phyloP scores from a whole-genome alignment of 2,113 vertebrate genomes.

The Cygnus buccinator region DNA sequence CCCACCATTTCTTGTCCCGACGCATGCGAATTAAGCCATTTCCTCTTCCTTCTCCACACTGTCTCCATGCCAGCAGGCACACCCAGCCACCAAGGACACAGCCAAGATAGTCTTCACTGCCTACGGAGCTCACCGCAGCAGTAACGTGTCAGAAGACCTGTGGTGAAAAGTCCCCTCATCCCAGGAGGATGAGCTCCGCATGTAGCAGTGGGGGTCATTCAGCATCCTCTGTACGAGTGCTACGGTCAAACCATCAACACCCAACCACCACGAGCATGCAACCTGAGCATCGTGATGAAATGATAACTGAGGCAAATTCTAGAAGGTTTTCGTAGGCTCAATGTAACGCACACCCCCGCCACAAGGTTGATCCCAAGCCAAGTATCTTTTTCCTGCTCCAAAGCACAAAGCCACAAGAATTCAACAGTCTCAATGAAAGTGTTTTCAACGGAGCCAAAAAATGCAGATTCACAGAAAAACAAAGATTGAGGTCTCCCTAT shows the following conservation, averaged over 20 bases:
- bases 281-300: not conserved
- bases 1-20: not conserved
- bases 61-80: not conserved
- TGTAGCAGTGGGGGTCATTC: too few relatives aligned
- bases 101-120: not conserved
- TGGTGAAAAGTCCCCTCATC: not conserved
- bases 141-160: not conserved
- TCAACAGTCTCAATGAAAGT: not conserved
- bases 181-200: too few relatives aligned
- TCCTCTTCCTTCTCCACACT: not conserved
- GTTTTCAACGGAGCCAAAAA: not conserved
- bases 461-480: not conserved
- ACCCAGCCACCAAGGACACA: not conserved
- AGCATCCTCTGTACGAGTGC: fast-evolving
- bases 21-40: not conserved
- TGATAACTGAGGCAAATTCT: not conserved
- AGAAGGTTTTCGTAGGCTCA: not conserved
- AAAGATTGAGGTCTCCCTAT: not conserved
- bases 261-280: fast-evolving
- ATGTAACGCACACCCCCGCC: not conserved
- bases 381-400: not conserved
- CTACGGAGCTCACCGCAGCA: not conserved
- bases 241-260: not conserved
- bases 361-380: not conserved
- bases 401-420: not conserved